These are phyloP conservation scores for Oophaga pumilio DNA, from an alignment of 2,113 vertebrate genomes.

Conservation along the genomic window DNA sequence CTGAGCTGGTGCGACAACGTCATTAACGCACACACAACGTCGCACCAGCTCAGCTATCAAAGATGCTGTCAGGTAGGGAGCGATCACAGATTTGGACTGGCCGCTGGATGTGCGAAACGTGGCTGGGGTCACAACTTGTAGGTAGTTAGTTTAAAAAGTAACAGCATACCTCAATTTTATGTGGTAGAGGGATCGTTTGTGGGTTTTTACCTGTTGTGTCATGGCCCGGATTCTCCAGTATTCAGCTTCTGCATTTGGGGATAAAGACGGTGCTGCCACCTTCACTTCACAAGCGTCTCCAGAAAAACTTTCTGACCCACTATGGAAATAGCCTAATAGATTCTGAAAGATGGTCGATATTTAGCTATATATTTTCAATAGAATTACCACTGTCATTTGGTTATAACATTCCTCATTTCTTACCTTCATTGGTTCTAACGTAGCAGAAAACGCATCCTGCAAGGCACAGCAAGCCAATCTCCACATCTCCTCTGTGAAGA, in stretches of 20 bases:
- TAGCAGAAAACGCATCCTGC: conserved; percentile 94
- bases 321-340: conserved; percentile 92
- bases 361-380: background rate
- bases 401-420: background rate
- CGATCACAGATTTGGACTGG: no score
- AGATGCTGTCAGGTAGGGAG: no score
- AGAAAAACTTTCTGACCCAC: conserved; percentile 88
- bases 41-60: no score
- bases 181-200: background rate
- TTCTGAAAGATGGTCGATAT: conserved; percentile 74
- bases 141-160: background rate
- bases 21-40: no score
- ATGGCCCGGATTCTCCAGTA: conserved; percentile 96
- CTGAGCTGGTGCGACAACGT: no score
- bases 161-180: background rate
- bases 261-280: conserved; percentile 90
- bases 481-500: conserved; percentile 98
- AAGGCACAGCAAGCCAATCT: conserved; percentile 92
- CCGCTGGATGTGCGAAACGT: no score
- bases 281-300: conserved; percentile 97
- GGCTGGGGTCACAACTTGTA: background rate
- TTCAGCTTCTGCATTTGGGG: conserved; percentile 89
- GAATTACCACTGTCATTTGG: background rate
- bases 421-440: conserved; percentile 96
- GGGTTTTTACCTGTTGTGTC: conserved; percentile 90